These are phyloP conservation scores for Ceratotherium simum DNA, from an alignment of 2,113 vertebrate genomes.

Conservation along the genomic window DNA sequence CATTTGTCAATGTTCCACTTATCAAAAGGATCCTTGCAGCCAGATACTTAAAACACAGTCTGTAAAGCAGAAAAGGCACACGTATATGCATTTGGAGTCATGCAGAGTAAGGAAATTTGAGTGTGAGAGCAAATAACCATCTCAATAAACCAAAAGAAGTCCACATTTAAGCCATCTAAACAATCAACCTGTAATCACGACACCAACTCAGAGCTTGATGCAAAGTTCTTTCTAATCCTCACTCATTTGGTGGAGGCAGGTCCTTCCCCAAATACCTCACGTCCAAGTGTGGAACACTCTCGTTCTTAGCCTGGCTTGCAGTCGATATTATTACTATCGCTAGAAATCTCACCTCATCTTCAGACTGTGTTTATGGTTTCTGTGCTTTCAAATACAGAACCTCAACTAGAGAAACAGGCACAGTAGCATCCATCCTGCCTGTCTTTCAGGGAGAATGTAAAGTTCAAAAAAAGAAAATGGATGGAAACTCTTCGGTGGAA, in stretches of 20 bases:
- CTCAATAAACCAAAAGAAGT: not conserved
- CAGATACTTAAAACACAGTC: not conserved
- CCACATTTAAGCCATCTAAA: not conserved
- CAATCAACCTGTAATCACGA: not conserved
- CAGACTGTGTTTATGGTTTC: not conserved
- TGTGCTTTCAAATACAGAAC: not conserved
- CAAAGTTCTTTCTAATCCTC: not conserved
- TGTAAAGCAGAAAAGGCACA: not conserved
- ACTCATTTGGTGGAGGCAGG: not conserved
- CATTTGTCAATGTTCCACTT: accelerated
- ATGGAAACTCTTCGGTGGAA: not conserved
- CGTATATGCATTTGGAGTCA: not conserved
- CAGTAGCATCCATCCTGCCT: accelerated
- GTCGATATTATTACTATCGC: not conserved
- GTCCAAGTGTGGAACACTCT: not conserved
- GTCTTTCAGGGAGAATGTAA: not conserved
- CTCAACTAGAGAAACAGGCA: not conserved
- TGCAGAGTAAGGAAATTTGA: not conserved
- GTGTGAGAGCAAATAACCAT: not conserved
- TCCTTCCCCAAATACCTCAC: not conserved
- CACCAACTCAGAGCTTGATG: not conserved
- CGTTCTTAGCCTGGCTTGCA: not conserved
- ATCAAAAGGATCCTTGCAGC: not conserved
- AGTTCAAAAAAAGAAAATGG: not conserved
- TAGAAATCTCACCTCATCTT: not conserved